phyloP scores from a whole-genome alignment of 2,888 invertebrate genomes.

The Chrysolina americana region DNA sequence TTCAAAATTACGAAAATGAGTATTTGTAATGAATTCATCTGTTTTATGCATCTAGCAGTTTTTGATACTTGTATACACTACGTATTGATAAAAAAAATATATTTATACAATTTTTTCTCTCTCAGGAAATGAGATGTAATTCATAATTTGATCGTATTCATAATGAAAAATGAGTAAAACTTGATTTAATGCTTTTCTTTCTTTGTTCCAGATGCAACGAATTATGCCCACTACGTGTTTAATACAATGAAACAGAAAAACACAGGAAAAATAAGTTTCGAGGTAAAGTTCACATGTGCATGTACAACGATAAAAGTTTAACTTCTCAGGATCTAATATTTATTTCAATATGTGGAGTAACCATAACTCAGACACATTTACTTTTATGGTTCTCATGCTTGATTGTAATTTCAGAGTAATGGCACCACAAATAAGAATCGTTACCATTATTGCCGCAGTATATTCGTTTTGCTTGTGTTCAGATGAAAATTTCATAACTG shows the following conservation, averaged over 20 bases:
- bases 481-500: neutral
- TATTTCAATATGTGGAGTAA: neutral
- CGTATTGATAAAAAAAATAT: no score
- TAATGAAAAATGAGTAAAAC: no score
- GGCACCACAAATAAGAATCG: neutral
- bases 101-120: no score
- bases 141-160: no score
- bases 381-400: neutral
- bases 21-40: no score
- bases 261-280: constrained; percentile 88
- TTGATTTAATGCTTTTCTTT: neutral
- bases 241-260: constrained; percentile 90
- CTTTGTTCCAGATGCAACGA: constrained; percentile 82
- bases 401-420: neutral
- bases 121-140: no score
- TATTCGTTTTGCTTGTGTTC: neutral
- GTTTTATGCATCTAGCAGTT: no score
- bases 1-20: no score
- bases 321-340: neutral
- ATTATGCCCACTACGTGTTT: constrained; percentile 94
- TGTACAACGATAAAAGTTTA: neutral
- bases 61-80: no score
- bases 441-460: neutral
- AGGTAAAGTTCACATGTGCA: constrained; percentile 74
- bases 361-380: neutral